Base-by-base conservation (phyloP, 2,888 invertebrate species). In the Tortrix viridana region DNA sequence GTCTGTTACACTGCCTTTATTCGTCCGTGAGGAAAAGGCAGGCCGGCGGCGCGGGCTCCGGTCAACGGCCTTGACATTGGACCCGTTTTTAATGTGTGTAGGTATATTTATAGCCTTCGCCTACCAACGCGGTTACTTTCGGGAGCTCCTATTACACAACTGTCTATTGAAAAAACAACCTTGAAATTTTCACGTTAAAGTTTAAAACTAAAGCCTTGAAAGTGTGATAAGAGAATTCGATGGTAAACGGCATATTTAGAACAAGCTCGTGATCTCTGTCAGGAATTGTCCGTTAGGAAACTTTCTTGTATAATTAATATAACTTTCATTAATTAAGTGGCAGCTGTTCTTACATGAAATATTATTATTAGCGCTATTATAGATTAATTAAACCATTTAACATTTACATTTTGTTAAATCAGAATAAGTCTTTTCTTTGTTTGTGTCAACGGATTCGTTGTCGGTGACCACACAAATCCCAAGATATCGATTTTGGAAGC, bases 41-140 rank as follows among this genome's bases (percentile, higher is more conserved):
- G 61, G 62, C 52, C 57, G 52, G 66, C 67, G 68, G 71, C 67
- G n/a, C 66, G 65, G 56, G 66, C 66, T 68, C 81, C 84, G 88
- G 88, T 88, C 88, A 88, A 76, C 83, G 77, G 83, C 88, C 85
- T 86, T 88, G 88, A 89, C 88, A 88, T 82, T 88, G 88, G 80
- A 82, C 82, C 74, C 77, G 81, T 82, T 83, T 78, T 71, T 67
- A 78, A 76, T 80, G 60, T 63, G 55, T 59, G 58, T 23, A 16
- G 53, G n/a, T n/a, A 32, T 50, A 55, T 56, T 56, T 56, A 49
- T 43, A 61, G 22, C 43, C 22, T 41, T 22, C 18, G n/a, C 41
- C 41, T 41, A n/a, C 16, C 41, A 41, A 41, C 41, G n/a, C 14
- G 47, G 22, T 47, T 47, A 20, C 22, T 20, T 22, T 22, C 19